Evolutionary conservation across 1,140 invertebrate species (phyloP).

Genomic region (Anastrepha obliqua): DNA sequence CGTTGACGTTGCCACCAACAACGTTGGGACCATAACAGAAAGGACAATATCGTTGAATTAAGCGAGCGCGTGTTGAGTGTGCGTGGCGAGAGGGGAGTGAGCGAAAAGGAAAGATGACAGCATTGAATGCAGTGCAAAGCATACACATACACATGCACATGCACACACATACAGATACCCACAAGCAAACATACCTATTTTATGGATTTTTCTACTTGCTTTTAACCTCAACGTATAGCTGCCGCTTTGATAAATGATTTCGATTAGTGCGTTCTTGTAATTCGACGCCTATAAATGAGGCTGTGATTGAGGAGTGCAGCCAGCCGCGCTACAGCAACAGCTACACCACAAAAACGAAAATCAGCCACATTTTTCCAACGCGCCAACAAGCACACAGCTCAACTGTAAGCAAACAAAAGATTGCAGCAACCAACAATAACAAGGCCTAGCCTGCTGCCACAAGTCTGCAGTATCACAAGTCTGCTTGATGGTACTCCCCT

Average conservation of each 20-base stretch:
- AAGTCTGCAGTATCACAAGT: neutral
- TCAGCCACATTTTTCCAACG: constrained; percentile 10
- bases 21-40: neutral
- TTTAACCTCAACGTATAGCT: constrained; percentile 22
- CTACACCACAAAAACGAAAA: neutral
- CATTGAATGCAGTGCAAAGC: constrained; percentile 30
- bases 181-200: neutral
- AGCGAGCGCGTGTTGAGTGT: neutral
- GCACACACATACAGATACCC: neutral
- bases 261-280: constrained; percentile 74
- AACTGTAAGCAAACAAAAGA: neutral
- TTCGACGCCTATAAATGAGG: constrained; percentile 74
- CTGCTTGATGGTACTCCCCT: neutral
- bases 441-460: neutral
- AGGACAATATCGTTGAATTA: constrained; percentile 33
- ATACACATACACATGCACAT: constrained; percentile 3
- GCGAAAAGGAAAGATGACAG: constrained; percentile 23
- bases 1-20: constrained; percentile 3
- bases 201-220: neutral
- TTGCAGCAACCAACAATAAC: neutral
- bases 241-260: constrained; percentile 74
- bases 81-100: neutral
- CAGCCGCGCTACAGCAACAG: neutral
- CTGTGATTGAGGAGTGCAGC: constrained; percentile 69
- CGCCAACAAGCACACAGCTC: neutral